Base-by-base conservation (phyloP, 2,888 invertebrate genomes). In the Brachynemurus nebulosus region DNA sequence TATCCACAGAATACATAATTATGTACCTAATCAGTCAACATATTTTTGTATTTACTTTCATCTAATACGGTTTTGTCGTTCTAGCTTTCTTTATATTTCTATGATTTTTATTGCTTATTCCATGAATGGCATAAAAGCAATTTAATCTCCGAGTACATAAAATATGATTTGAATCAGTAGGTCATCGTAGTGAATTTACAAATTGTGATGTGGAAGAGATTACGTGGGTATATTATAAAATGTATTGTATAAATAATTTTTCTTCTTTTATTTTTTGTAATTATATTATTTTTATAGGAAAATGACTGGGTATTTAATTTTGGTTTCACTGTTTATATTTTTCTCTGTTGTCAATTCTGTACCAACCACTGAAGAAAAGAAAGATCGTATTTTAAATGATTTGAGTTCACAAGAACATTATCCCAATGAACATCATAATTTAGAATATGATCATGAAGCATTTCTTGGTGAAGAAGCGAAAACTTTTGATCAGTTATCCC, bases 391-490 rank as follows among this genome's bases (percentile, higher is more conserved):
- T 55, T 77, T 82, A 51, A 70, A 83, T 58, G 76, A 80, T 53
- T 68, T 90, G 4, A 82, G 83, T 50, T 80, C 86, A 50, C 73
- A 78, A 43, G 80, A 85, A 50, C 93, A 95, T 59, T 89, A 76
- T 55, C 71, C 76, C 50, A 78, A 83, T 51, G 20, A 18, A 18
- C 77, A 84, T 48, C 91, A 91, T 56, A 88, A 96, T 63, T 69
- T 80, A 40, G 86, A 91, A 52, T 97, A 88, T 61, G 97, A 97
- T 59, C 97, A 97, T 59, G 96, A 97, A 60, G 93, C 95, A 1
- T 97, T 98, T 62, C 70, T 98, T 9, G 97, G 97, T 0, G 90
- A 92, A 51, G 90, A 92, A 51, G 90, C 96, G 0, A 88, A 90
- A 59, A 81, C 86, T 3, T 98, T 96, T 60, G 93, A 96, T 60